Base-by-base conservation (phyloP, 2,888 invertebrate species). In the Drosophila tripunctata region DNA sequence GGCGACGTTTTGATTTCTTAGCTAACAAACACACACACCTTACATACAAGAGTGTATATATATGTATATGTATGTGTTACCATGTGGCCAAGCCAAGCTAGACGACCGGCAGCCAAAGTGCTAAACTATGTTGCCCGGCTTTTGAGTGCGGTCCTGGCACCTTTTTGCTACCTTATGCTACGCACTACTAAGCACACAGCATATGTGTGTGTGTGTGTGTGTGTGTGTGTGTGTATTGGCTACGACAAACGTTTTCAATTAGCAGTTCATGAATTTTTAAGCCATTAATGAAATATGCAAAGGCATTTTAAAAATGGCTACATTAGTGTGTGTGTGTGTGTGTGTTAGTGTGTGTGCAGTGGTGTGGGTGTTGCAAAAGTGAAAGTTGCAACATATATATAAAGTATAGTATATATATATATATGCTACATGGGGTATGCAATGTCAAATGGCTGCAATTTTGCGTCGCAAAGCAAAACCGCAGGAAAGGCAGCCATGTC, bases 161-260 rank as follows among this genome's bases (percentile, higher is more conserved):
- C 87, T 80, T 88, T 84, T 79, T 66, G 66, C 68, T 65, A 55
- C 78, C 75, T 73, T 67, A 43, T 57, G 44, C 57, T 68, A 78
- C 86, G 79, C 82, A 87, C 67, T 50, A 19, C 64, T 48, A 61
- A 56, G 48, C 62, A 35, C 62, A 35, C 15, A 40, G 41, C 33
- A 19, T 21, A 15, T 35, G 24, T 38, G 47, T 67, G 6, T 57
- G 43, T 47, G 19, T 30, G 1, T 36, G 10, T 14, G 40, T 50
- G 27, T 45, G 44, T 36, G 15, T 35, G 19, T 65, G 69, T 73
- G 71, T 65, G 67, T 57, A 47, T 57, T 33, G 51, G 45, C 71
- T 67, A 69, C 89, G 88, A 90, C 90, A 90, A 89, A 90, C 84
- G 86, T 89, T 89, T 89, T 90, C 90, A 89, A 89, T 89, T 90